Evolutionary conservation across 2,888 invertebrate species (phyloP), one percentile per base, ranked within the genome.

Genomic region (Diarsia mendica): DNA sequence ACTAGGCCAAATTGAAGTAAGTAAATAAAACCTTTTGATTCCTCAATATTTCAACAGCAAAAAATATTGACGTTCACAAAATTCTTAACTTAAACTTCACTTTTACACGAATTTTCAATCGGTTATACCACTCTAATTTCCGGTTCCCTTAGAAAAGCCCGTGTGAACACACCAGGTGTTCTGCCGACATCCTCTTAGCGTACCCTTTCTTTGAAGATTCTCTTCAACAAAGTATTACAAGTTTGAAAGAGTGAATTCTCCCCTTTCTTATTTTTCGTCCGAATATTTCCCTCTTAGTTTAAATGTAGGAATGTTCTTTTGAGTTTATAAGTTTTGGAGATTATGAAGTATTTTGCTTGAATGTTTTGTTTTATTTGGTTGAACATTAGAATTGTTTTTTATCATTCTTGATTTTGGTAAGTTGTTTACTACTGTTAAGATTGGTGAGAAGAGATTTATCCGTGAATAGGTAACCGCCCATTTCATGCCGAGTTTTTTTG

Each of bases 201-300:
- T 78, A 88, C 89, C 91, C 92, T 86, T 85, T 92, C 92, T 91
- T 92, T 88, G 85, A 91, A 92, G 91, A 88, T 91, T 91, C 91
- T 88, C 85, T 80, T 80, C 86, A 80, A 87, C 83, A 84, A 90
- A 91, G 90, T 89, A 91, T 91, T 89, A 91, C 88, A 90, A 92
- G 88, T 93, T 93, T 90, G 85, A 75, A 88, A 86, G 90, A 88
- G 85, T 87, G 85, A 86, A 87, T 80, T 65, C 71, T 70, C 85
- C 83, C 84, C 83, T 88, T 89, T 90, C 28, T 90, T 83, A 88
- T 89, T 90, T 90, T 68, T 46, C 75, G 48, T 80, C 82, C 83
- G 86, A 90, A 90, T 88, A 89, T 89, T 90, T 86, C 80, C 76
- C 75, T 82, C 82, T 76, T 86, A 82, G 83, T 85, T 89, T 87